phyloP scores from a whole-genome alignment of 2,888 invertebrate genomes.

The Pecten maximus region DNA sequence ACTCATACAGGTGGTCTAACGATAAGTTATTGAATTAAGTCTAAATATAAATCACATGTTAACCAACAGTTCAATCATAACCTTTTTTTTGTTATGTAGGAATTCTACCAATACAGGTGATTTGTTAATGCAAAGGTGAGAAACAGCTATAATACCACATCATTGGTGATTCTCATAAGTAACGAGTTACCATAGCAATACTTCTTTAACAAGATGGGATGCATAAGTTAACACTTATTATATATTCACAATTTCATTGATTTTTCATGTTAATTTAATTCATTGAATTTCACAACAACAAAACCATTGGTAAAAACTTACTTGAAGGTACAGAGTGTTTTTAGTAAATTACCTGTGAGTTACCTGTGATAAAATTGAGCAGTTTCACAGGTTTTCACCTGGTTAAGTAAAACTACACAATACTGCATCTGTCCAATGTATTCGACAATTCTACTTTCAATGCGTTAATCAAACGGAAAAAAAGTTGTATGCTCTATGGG shows the following conservation, averaged over 20 bases:
- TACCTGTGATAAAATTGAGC: not conserved
- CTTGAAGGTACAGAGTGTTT: not conserved
- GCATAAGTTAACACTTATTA: too few species aligned
- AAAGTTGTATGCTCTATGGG: not conserved
- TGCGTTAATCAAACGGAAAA: not conserved
- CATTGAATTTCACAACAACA: too few species aligned
- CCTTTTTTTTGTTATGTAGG: not conserved
- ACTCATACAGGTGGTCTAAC: not conserved
- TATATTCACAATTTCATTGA: too few species aligned
- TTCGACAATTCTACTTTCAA: not conserved
- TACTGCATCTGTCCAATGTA: not conserved
- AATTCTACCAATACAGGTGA: not conserved
- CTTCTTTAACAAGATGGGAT: too few species aligned
- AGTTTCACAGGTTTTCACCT: not conserved
- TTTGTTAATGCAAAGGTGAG: not conserved
- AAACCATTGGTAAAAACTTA: not conserved
- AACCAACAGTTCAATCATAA: not conserved
- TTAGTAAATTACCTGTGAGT: not conserved
- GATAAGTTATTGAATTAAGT: not conserved
- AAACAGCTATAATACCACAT: too few species aligned
- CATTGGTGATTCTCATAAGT: too few species aligned
- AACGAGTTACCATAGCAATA: too few species aligned
- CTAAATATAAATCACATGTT: not conserved
- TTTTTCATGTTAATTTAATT: too few species aligned
- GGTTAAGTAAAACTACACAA: not conserved